These are phyloP conservation scores for Botrylloides violaceus DNA, from an alignment of 23 tunicate genomes.

Conservation along the genomic window DNA sequence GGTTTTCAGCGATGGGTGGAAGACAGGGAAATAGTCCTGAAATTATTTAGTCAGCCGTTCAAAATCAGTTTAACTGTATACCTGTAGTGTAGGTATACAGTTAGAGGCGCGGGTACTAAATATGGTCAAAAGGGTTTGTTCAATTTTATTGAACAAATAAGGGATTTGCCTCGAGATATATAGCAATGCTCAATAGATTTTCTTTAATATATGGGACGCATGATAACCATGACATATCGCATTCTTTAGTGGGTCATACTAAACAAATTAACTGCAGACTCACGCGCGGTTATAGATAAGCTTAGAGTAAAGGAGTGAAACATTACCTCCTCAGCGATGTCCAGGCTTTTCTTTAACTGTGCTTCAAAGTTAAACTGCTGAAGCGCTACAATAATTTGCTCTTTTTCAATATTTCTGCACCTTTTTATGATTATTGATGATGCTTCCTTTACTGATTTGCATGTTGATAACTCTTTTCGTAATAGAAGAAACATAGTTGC, in stretches of 20 bases:
- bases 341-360: constrained; percentile 4
- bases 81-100: too few species aligned
- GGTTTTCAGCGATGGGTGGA: constrained; percentile 16
- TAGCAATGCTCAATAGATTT: too few species aligned
- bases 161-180: too few species aligned
- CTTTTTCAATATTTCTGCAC: constrained; percentile 7
- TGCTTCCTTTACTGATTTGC: constrained; percentile 31
- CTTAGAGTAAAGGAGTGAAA: too few species aligned
- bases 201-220: too few species aligned
- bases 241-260: too few species aligned
- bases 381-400: background rate
- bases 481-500: constrained; percentile 26
- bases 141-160: too few species aligned
- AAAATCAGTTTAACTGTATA: background rate
- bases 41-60: background rate
- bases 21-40: constrained; percentile 24
- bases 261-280: too few species aligned
- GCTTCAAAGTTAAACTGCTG: background rate
- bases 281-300: too few species aligned
- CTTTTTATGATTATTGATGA: constrained; percentile 16
- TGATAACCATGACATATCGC: too few species aligned
- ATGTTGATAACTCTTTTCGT: background rate
- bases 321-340: constrained; percentile 13
- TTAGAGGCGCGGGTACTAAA: too few species aligned
- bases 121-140: too few species aligned